Percentiles rank a stretch among this genome's conserved stretches.
Evolutionary conservation across 2,113 vertebrate species (phyloP).

Genomic region (Rissa tridactyla): DNA sequence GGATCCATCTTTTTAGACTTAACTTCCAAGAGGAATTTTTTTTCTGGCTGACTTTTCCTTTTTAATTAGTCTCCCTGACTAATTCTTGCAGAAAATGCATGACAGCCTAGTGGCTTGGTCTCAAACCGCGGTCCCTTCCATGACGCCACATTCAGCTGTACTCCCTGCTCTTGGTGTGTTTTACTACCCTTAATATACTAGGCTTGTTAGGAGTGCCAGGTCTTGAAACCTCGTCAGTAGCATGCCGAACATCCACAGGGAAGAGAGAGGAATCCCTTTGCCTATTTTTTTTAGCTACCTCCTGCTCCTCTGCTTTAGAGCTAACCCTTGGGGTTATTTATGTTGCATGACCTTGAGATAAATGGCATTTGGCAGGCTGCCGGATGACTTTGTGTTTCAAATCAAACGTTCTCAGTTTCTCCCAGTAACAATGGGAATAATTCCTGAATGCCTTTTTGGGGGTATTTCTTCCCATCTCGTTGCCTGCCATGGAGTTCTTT

Average conservation of each 20-base stretch:
- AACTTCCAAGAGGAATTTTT: background rate
- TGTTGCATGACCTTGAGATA: slow-evolving; percentile 14
- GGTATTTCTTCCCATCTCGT: background rate
- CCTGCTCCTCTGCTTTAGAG: background rate
- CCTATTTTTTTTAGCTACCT: slow-evolving; percentile 1
- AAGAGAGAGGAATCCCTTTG: background rate
- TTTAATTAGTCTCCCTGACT: background rate
- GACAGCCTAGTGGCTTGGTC: background rate
- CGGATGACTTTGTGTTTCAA: slow-evolving; percentile 11
- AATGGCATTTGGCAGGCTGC: slow-evolving; percentile 17
- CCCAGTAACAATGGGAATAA: slow-evolving; percentile 28
- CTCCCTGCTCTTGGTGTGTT: background rate
- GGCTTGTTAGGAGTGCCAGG: background rate
- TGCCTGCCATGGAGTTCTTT: background rate
- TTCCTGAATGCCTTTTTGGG: slow-evolving; percentile 9
- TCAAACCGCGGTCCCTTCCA: background rate
- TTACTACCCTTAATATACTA: background rate
- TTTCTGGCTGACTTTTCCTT: background rate
- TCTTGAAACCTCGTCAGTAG: background rate
- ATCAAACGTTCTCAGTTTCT: slow-evolving; percentile 16
- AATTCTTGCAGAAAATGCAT: background rate
- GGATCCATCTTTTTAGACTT: background rate
- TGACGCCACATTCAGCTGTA: background rate
- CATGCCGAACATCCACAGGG: background rate
- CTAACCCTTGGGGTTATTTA: slow-evolving; percentile 29